Conservation (phyloP, 2,113 vertebrate genomes). For the Peromyscus polionotus region DNA sequence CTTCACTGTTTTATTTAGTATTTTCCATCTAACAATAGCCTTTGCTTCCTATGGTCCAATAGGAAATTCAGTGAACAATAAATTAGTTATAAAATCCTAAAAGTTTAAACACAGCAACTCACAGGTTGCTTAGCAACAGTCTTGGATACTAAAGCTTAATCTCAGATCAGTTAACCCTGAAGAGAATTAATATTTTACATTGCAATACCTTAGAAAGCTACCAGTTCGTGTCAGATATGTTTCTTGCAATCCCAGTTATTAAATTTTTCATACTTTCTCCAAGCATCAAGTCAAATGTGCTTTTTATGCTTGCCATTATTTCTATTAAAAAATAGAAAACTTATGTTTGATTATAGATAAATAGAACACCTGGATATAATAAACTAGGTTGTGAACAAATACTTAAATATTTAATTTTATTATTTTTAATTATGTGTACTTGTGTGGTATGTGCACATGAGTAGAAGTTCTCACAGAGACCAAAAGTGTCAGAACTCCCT, state of each 20-base stretch:
- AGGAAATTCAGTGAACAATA: slow-evolving; percentile 78
- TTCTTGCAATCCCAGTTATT: background rate
- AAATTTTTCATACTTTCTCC: slow-evolving; percentile 52
- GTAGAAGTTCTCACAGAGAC: background rate
- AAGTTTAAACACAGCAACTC: slow-evolving; percentile 78
- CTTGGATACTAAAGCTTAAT: slow-evolving; percentile 43
- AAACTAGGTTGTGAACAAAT: background rate
- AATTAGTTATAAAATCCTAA: slow-evolving; percentile 77
- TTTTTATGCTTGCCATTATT: slow-evolving; percentile 29
- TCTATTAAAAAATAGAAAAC: background rate
- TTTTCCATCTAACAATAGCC: slow-evolving; percentile 56
- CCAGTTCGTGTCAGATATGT: background rate
- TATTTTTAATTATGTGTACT: background rate
- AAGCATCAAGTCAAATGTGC: slow-evolving; percentile 23
- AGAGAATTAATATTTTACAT: slow-evolving; percentile 64
- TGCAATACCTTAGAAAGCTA: background rate
- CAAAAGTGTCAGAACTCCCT: background rate
- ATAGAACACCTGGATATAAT: slow-evolving; percentile 37
- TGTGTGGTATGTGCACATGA: background rate
- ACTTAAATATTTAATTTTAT: background rate
- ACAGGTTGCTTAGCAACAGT: slow-evolving; percentile 87
- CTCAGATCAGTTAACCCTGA: slow-evolving; percentile 82
- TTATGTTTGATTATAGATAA: background rate
- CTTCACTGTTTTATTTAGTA: slow-evolving; percentile 60
- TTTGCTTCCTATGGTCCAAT: slow-evolving; percentile 69